These are phyloP conservation scores for Triplophysa siluroides DNA, from an alignment of 2,113 vertebrate species.

Conservation along the genomic window DNA sequence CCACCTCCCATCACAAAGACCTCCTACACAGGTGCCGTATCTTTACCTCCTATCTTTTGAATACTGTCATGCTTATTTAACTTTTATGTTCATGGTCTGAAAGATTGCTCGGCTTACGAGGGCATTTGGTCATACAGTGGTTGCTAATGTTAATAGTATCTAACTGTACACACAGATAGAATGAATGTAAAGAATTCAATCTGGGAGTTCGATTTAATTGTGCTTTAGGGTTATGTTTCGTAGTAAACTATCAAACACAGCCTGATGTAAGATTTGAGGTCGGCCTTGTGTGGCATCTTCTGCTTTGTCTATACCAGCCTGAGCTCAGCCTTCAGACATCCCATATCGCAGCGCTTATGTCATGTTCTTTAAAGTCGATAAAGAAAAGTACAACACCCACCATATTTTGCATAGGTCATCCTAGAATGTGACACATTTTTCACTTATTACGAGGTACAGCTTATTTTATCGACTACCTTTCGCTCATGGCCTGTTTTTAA, in stretches of 20 bases:
- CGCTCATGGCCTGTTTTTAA: conserved; percentile 15
- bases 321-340: conserved; percentile 26
- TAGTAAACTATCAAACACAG: neutral
- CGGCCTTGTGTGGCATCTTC: conserved; percentile 27
- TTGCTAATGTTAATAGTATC: too few species aligned
- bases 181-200: neutral
- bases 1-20: conserved; percentile 96
- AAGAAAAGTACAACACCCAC: neutral
- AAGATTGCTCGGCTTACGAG: neutral
- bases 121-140: too few species aligned
- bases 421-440: neutral
- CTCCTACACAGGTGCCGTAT: conserved; percentile 87
- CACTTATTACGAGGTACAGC: conserved; percentile 6
- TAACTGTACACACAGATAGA: too few species aligned
- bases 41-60: neutral
- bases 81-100: conserved; percentile 20
- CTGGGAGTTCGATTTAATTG: neutral
- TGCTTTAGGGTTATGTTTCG: neutral
- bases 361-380: conserved; percentile 10
- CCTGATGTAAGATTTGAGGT: neutral
- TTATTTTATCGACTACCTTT: conserved; percentile 36
- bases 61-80: neutral
- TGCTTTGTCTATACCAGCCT: conserved; percentile 22
- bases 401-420: neutral
- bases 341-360: conserved; percentile 17